Conservation (phyloP, 2,888 invertebrate genomes). For the Pemphredon lugubris region DNA sequence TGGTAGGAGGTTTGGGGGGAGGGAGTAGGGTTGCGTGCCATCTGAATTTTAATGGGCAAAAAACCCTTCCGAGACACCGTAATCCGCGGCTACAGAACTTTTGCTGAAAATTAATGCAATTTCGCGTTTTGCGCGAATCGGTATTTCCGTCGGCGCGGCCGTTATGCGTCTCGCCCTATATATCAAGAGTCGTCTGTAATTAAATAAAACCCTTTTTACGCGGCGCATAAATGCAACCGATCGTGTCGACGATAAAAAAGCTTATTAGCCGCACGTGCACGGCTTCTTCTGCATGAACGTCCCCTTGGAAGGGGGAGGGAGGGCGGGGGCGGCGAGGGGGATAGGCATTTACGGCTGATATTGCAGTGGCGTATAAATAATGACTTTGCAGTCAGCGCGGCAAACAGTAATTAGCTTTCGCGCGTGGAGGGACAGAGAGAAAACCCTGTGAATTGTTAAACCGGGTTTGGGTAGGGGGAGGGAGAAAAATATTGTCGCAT, state of each 20-base stretch:
- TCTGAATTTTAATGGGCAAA: slow-evolving; percentile 69
- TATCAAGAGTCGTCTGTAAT: background rate
- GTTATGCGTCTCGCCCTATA: too few species aligned
- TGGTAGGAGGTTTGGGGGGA: too few species aligned
- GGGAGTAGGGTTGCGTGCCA: slow-evolving; percentile 21
- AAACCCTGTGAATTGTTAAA: slow-evolving; percentile 26
- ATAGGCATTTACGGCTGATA: slow-evolving; percentile 45
- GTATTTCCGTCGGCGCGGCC: too few species aligned
- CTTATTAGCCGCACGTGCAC: slow-evolving; percentile 64
- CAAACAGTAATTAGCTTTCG: slow-evolving; percentile 66
- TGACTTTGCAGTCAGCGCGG: slow-evolving; percentile 44
- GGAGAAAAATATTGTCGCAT: slow-evolving; percentile 21
- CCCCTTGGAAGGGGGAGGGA: slow-evolving; percentile 37
- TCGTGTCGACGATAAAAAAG: slow-evolving; percentile 53
- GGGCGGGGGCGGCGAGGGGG: too few species aligned
- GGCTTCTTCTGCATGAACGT: slow-evolving; percentile 42
- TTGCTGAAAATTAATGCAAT: slow-evolving; percentile 19
- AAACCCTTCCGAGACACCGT: slow-evolving; percentile 7
- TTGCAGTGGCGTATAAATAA: slow-evolving; percentile 57
- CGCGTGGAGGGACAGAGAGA: slow-evolving; percentile 48
- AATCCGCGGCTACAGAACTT: background rate
- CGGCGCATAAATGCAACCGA: slow-evolving; percentile 46
- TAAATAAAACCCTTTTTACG: slow-evolving; percentile 40
- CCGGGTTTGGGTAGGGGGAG: too few species aligned
- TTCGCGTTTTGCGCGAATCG: too few species aligned